These are phyloP conservation scores for Lacerta agilis DNA, from an alignment of 2,797 vertebrate genomes.

Conservation along the genomic window DNA sequence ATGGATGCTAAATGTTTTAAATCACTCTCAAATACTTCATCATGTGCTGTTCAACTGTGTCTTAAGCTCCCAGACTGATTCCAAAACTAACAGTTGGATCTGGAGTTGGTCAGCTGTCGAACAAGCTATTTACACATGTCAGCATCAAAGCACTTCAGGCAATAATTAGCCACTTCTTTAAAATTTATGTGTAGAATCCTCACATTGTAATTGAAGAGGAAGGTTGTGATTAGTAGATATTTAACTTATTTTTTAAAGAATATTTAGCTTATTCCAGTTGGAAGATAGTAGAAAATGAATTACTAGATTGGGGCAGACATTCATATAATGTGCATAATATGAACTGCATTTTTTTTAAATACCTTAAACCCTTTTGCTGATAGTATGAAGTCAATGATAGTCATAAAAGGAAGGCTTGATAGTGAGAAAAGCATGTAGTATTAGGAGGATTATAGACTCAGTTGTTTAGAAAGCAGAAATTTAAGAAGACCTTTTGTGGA, in stretches of 20 bases:
- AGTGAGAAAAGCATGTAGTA: not conserved
- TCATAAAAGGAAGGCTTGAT: not conserved
- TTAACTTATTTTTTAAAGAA: not conserved
- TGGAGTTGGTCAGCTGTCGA: not conserved
- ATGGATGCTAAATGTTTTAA: constrained; percentile 44
- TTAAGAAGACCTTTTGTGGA: not conserved
- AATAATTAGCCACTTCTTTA: not conserved
- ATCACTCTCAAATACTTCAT: constrained; percentile 29
- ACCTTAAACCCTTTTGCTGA: not conserved
- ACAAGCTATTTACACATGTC: not conserved
- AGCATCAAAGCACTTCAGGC: constrained; percentile 5
- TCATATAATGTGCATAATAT: not conserved
- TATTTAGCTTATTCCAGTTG: not conserved
- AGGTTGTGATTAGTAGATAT: not conserved
- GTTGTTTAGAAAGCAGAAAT: not conserved
- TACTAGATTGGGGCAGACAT: not conserved
- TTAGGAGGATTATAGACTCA: not conserved
- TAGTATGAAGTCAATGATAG: not conserved
- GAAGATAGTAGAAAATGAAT: constrained; percentile 1
- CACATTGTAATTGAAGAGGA: not conserved
- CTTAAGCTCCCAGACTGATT: constrained; percentile 6
- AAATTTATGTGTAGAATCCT: not conserved
- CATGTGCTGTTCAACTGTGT: constrained; percentile 38
- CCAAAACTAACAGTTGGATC: constrained; percentile 7
- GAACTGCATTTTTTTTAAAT: rapidly evolving